Percentiles rank a stretch among this genome's conserved stretches.
Evolutionary conservation across 2,888 invertebrate genomes (phyloP).

Genomic region (Orthonevra nobilis): DNA sequence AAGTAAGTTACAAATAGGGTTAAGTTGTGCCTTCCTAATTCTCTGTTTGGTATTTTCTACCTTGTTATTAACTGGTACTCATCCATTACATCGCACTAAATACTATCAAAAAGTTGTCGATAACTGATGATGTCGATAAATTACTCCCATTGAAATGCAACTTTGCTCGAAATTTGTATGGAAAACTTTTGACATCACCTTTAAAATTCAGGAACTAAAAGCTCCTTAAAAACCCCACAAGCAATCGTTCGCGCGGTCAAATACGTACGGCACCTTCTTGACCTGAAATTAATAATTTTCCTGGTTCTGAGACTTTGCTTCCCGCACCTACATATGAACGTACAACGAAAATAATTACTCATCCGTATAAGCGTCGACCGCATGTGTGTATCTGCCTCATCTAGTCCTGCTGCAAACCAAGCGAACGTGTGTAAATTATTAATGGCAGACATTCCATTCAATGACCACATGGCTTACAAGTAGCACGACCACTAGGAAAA

Average conservation of each 20-base stretch:
- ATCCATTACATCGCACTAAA: too few species aligned
- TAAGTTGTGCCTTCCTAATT: too few species aligned
- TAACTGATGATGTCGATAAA: too few species aligned
- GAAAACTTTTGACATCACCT: neutral
- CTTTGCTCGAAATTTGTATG: too few species aligned
- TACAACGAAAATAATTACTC: constrained; percentile 62
- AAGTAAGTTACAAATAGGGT: too few species aligned
- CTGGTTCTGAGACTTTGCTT: constrained; percentile 10
- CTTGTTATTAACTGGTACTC: too few species aligned
- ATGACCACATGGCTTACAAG: constrained; percentile 61
- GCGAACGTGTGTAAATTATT: constrained; percentile 67
- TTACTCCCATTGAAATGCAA: too few species aligned
- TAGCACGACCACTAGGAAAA: constrained; percentile 15
- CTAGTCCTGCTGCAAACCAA: constrained; percentile 55
- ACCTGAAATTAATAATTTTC: constrained; percentile 57
- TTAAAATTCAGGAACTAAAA: too few species aligned
- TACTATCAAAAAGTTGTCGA: too few species aligned
- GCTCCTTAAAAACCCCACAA: constrained; percentile 20
- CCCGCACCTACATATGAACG: neutral
- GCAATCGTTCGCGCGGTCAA: constrained; percentile 12
- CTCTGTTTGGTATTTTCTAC: too few species aligned
- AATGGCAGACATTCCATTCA: constrained; percentile 64
- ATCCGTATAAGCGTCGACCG: constrained; percentile 40
- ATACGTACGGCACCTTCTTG: constrained; percentile 45
- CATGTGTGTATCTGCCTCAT: constrained; percentile 55